These are phyloP conservation scores for Calliphora vomitoria DNA, from an alignment of 2,888 invertebrate species.

Conservation along the genomic window DNA sequence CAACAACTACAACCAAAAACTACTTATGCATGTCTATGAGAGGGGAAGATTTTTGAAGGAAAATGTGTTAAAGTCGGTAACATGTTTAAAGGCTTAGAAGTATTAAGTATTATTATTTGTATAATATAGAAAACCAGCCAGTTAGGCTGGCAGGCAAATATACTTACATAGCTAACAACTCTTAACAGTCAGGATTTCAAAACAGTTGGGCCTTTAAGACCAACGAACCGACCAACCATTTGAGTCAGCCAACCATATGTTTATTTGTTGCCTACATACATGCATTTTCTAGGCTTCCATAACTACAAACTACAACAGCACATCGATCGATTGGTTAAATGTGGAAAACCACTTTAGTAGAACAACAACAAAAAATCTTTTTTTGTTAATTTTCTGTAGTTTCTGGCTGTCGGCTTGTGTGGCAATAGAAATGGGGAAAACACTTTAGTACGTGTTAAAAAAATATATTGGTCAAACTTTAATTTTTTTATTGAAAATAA, in stretches of 20 bases:
- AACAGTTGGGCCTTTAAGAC: not conserved
- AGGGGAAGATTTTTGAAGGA: not conserved
- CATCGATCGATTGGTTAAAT: constrained; percentile 56
- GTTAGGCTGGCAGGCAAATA: constrained; percentile 5
- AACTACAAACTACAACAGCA: constrained; percentile 42
- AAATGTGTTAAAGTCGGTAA: constrained; percentile 49
- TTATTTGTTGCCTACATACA: constrained; percentile 44
- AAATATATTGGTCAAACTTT: constrained; percentile 50
- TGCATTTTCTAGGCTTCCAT: constrained; percentile 23
- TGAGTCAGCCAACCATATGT: constrained; percentile 33
- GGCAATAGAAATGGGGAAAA: constrained; percentile 28
- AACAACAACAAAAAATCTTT: not conserved
- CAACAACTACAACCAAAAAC: not conserved
- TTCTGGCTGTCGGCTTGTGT: constrained; percentile 33
- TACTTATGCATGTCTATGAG: not conserved
- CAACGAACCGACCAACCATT: not conserved
- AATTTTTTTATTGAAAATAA: not conserved
- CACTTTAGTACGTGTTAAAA: constrained; percentile 23
- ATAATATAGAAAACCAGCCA: constrained; percentile 16
- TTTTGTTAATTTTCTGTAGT: constrained; percentile 18
- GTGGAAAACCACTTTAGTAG: constrained; percentile 35
- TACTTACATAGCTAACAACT: not conserved
- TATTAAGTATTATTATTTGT: constrained; percentile 55
- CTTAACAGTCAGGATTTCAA: constrained; percentile 1
- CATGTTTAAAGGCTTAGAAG: constrained; percentile 60